Evolutionary conservation across 2,888 invertebrate genomes (phyloP).

Genomic region (Synanthedon vespiformis): DNA sequence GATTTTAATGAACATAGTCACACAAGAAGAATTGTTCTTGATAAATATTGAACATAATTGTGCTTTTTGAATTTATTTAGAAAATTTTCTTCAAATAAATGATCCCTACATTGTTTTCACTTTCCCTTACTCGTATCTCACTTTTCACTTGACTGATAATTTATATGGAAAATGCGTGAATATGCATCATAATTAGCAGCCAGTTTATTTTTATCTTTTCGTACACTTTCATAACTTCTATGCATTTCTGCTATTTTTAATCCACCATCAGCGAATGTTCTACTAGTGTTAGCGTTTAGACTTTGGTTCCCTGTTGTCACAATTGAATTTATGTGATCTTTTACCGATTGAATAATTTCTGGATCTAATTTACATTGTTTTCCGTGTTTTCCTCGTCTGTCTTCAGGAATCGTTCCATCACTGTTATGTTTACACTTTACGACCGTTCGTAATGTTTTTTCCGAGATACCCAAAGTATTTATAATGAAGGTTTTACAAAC

Average conservation of each 20-base stretch:
- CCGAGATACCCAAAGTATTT: background rate
- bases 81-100: no score
- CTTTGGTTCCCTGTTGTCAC: background rate
- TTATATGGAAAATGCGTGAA: no score
- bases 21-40: no score
- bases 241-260: background rate
- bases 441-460: background rate
- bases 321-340: background rate
- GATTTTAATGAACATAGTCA: no score
- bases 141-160: no score
- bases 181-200: no score
- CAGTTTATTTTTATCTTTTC: no score
- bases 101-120: no score
- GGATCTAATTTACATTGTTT: background rate
- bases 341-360: background rate
- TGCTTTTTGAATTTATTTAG: no score
- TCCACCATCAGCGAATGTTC: constrained; percentile 1
- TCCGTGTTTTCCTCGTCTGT: background rate
- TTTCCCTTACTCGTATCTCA: no score
- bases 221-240: no score
- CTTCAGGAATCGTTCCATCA: background rate
- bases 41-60: no score
- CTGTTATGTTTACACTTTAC: background rate
- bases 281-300: background rate
- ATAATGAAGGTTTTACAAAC: background rate